A percentile compares a stretch with the other conserved stretches of the same genome.
These are phyloP conservation scores for Leucoraja ocellata DNA, from an alignment of 2,797 vertebrate genomes.

Conservation along the genomic window DNA sequence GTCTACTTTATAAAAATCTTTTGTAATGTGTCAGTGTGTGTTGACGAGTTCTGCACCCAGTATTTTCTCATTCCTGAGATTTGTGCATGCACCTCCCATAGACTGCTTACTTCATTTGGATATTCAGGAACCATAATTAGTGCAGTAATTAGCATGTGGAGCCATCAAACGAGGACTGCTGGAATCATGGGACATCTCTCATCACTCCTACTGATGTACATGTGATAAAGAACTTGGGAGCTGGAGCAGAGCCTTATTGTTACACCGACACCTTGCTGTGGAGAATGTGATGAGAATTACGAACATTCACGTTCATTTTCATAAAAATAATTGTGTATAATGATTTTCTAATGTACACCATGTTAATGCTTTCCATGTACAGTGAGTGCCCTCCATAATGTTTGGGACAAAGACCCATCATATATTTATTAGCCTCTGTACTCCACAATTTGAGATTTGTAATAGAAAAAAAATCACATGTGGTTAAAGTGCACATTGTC, in stretches of 20 bases:
- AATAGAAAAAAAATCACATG: too few species aligned
- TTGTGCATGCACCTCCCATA: conserved; percentile 62
- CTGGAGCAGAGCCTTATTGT: conserved; percentile 52
- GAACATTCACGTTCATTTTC: conserved; percentile 42
- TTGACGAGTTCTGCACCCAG: conserved; percentile 62
- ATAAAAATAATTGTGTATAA: conserved; percentile 64
- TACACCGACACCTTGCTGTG: conserved; percentile 52
- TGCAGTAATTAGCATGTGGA: conserved; percentile 66
- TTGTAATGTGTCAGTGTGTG: conserved; percentile 59
- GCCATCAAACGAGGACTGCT: conserved; percentile 60
- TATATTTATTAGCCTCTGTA: too few species aligned
- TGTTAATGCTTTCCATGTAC: conserved; percentile 60
- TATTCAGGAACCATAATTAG: conserved; percentile 76
- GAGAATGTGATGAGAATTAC: conserved; percentile 53
- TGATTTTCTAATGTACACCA: conserved; percentile 63
- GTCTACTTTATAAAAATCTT: conserved; percentile 51
- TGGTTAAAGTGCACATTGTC: too few species aligned
- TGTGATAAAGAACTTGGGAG: conserved; percentile 58
- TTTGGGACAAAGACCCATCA: too few species aligned
- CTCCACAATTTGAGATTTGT: too few species aligned
- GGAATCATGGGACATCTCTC: conserved; percentile 58
- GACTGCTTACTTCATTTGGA: conserved; percentile 64
- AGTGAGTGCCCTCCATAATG: too few species aligned
- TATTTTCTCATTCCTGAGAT: conserved; percentile 60
- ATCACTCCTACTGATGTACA: conserved; percentile 56